phyloP scores from a whole-genome alignment of 1,140 invertebrate species.

The Cyrtorhinus lividipennis region DNA sequence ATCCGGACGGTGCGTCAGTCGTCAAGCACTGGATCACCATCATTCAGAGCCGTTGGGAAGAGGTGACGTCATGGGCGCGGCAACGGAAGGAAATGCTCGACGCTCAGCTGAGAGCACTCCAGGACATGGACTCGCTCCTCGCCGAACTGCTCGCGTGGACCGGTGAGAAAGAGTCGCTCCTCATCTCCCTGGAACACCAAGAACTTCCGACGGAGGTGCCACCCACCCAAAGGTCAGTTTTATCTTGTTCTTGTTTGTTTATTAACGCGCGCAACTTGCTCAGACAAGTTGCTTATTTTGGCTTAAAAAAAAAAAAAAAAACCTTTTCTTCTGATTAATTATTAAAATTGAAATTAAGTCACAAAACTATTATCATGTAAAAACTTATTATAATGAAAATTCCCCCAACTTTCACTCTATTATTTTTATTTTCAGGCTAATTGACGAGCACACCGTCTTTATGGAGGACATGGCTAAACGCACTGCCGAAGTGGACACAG shows the following conservation, averaged over 20 bases:
- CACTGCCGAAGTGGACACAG: conserved; percentile 74
- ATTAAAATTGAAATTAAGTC: not conserved
- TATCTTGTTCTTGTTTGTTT: not conserved
- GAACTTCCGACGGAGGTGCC: conserved; percentile 81
- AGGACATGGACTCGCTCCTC: conserved; percentile 46
- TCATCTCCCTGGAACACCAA: conserved; percentile 65
- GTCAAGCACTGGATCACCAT: conserved; percentile 97
- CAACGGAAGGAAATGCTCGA: conserved; percentile 65
- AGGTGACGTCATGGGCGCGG: conserved; percentile 44
- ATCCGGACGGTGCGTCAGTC: conserved; percentile 83
- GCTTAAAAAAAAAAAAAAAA: not conserved
- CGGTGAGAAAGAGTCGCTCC: conserved; percentile 66
- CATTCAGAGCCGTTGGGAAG: conserved; percentile 89
- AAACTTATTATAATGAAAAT: not conserved
- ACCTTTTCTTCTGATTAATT: not conserved
- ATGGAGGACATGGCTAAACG: conserved; percentile 81
- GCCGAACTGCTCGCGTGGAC: conserved; percentile 93
- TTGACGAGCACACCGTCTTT: conserved; percentile 81
- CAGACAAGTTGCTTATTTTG: not conserved
- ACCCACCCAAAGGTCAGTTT: conserved; percentile 29
- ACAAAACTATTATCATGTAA: not conserved
- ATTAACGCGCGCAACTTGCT: not conserved
- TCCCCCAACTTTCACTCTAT: not conserved
- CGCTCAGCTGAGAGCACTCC: conserved; percentile 43
- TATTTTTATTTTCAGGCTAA: conserved; percentile 39